These are phyloP conservation scores for Euthynnus affinis DNA, from an alignment of 2,797 vertebrate genomes.

Conservation along the genomic window DNA sequence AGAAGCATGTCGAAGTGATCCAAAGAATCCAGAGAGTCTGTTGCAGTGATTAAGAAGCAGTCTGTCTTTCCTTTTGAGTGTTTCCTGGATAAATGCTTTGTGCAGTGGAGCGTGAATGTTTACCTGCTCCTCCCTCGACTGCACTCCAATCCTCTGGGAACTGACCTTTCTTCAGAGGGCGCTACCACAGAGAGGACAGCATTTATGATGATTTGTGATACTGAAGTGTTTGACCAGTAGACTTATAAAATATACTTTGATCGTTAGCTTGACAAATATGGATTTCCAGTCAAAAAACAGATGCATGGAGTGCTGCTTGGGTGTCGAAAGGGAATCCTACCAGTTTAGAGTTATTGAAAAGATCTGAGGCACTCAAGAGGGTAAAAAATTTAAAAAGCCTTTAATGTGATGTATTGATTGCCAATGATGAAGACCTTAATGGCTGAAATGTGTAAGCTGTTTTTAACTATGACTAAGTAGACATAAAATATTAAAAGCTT, in stretches of 20 bases:
- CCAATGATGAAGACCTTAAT: no score
- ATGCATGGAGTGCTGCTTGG: no score
- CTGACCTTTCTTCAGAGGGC: slow-evolving; percentile 26
- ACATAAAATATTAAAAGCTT: no score
- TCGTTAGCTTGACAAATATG: no score
- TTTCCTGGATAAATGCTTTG: slow-evolving; percentile 42
- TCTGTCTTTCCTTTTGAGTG: slow-evolving; percentile 19
- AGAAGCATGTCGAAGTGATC: slow-evolving; percentile 25
- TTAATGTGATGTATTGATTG: no score
- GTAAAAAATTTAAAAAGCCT: no score
- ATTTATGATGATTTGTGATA: not conserved
- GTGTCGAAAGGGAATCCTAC: no score
- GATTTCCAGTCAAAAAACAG: no score
- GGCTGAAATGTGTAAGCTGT: no score
- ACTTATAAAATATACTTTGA: not conserved
- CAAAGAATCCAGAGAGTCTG: slow-evolving; percentile 58
- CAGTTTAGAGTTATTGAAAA: no score
- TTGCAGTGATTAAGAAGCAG: slow-evolving; percentile 42
- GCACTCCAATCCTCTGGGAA: slow-evolving; percentile 15
- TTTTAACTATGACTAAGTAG: no score
- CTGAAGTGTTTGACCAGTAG: not conserved
- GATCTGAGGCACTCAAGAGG: no score
- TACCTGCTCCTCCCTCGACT: slow-evolving; percentile 31
- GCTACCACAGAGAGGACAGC: slow-evolving; percentile 9
- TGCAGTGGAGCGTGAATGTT: slow-evolving; percentile 24